Evolutionary conservation across 2,888 invertebrate species (phyloP).

Genomic region (Amblyjoppa fuscipennis): DNA sequence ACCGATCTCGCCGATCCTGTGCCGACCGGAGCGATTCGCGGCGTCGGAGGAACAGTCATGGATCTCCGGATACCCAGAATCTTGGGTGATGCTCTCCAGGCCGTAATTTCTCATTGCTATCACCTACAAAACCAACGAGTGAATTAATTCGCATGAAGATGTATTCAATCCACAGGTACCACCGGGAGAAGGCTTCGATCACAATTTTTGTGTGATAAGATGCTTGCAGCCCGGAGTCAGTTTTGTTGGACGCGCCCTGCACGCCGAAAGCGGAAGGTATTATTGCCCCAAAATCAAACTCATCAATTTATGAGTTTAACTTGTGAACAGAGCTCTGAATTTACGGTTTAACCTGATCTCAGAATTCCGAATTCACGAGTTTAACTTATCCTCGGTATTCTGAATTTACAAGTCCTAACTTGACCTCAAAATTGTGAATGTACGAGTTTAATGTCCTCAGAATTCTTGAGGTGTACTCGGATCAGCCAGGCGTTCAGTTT

Average conservation of each 20-base stretch:
- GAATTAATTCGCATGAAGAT: not conserved
- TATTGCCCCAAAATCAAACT: conserved; percentile 40
- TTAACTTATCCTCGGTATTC: not conserved
- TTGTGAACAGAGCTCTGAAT: not conserved
- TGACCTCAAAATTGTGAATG: conserved; percentile 86
- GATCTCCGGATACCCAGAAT: conserved; percentile 90
- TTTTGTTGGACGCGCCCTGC: conserved; percentile 86
- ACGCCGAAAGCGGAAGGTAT: conserved; percentile 77
- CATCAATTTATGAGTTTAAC: conserved; percentile 2
- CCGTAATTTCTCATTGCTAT: conserved; percentile 82
- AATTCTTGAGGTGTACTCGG: conserved; percentile 92
- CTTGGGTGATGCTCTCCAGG: conserved; percentile 89
- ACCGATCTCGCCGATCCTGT: conserved; percentile 89
- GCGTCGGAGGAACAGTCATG: conserved; percentile 90
- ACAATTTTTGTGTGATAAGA: conserved; percentile 90
- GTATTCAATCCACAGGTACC: conserved; percentile 75
- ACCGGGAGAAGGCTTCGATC: conserved; percentile 91
- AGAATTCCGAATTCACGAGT: conserved; percentile 86
- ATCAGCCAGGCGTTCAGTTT: conserved; percentile 96
- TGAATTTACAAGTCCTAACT: not conserved
- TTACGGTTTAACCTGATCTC: not conserved
- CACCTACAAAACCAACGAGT: not conserved
- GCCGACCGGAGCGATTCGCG: conserved; percentile 90
- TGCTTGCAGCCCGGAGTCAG: conserved; percentile 84
- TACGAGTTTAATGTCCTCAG: conserved; percentile 80